A percentile compares a stretch with the other conserved stretches of the same genome.
Evolutionary conservation across 2,888 invertebrate species (phyloP).

Genomic region (Drosophila atroscutellata): DNA sequence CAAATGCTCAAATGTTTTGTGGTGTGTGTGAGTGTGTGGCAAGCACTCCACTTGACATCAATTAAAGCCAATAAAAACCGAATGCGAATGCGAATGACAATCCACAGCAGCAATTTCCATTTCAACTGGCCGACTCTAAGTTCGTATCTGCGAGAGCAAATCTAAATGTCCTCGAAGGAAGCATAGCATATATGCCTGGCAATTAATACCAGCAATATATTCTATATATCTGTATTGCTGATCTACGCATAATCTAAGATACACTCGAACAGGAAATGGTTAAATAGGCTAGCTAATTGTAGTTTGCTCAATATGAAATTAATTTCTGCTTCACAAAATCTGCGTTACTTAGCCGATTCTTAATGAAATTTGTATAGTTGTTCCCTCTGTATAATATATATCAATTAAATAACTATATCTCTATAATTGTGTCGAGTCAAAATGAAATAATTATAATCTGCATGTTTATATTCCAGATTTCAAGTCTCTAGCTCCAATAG

Average conservation of each 20-base stretch:
- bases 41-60: constrained; percentile 67
- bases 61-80: constrained; percentile 66
- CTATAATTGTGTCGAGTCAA: too few species aligned
- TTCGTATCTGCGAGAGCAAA: constrained; percentile 10
- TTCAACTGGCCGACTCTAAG: constrained; percentile 2
- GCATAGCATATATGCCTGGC: background rate
- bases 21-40: constrained; percentile 6
- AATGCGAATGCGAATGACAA: constrained; percentile 28
- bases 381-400: background rate
- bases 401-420: too few species aligned
- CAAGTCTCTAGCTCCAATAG: background rate
- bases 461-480: background rate
- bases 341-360: background rate
- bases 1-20: constrained; percentile 30
- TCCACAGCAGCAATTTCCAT: constrained; percentile 19
- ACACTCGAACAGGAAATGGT: background rate
- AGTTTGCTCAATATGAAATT: background rate
- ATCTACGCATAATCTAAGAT: background rate
- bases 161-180: background rate
- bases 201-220: background rate
- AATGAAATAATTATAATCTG: background rate
- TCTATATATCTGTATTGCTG: background rate
- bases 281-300: background rate
- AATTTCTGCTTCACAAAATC: background rate
- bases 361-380: background rate